Conservation (phyloP, 1,140 invertebrate species). For the Archegozetes longisetosus region DNA sequence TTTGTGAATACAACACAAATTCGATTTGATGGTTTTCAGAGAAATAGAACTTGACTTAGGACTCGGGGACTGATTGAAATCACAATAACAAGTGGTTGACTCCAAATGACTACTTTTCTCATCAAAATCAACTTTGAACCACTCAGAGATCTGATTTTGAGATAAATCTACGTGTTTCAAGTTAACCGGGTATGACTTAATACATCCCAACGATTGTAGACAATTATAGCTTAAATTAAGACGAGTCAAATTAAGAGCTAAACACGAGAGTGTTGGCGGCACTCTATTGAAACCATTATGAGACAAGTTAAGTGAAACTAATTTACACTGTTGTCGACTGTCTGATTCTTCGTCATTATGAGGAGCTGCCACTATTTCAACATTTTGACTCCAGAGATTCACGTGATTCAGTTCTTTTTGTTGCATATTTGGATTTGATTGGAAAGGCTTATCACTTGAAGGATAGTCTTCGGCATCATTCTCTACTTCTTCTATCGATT, state of each 20-base stretch:
- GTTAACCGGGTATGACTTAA: conserved; percentile 69
- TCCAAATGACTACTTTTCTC: neutral
- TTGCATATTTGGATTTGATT: neutral
- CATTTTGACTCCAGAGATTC: conserved; percentile 3
- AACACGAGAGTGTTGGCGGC: conserved; percentile 69
- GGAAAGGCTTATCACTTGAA: neutral
- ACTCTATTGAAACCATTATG: conserved; percentile 77
- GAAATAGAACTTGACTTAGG: neutral
- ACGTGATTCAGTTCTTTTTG: conserved; percentile 3
- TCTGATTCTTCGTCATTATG: conserved; percentile 7
- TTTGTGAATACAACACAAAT: conserved; percentile 48
- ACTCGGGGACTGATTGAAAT: neutral
- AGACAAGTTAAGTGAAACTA: conserved; percentile 63
- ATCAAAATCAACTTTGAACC: conserved; percentile 37
- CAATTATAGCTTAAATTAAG: conserved; percentile 80
- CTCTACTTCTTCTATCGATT: too few species aligned
- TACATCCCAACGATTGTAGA: conserved; percentile 49
- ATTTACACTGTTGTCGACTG: conserved; percentile 33
- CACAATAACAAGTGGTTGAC: conserved; percentile 1
- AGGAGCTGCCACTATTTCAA: neutral
- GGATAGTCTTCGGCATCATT: too few species aligned
- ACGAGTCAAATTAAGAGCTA: conserved; percentile 63
- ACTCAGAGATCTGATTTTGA: conserved; percentile 74
- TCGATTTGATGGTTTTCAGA: neutral
- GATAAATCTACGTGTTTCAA: conserved; percentile 82